Conservation (phyloP, 2,888 invertebrate species). For the Melinopterus prodromus region DNA sequence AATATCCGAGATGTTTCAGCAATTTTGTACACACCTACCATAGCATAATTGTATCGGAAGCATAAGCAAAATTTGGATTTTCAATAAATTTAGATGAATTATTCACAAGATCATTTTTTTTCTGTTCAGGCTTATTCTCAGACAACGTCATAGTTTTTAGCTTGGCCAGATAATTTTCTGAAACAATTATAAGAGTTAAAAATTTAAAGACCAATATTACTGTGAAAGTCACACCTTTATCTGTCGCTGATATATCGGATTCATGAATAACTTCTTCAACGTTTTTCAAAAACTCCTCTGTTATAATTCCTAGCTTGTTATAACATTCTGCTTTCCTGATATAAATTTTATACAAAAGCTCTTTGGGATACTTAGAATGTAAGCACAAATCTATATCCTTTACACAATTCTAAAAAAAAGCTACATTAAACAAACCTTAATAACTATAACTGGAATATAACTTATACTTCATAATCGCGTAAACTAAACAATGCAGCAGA, state of each 20-base stretch:
- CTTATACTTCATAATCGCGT: slow-evolving; percentile 66
- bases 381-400: slow-evolving; percentile 70
- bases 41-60: slow-evolving; percentile 65
- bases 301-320: slow-evolving; percentile 19
- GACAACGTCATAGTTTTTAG: slow-evolving; percentile 8
- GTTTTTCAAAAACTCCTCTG: slow-evolving; percentile 40
- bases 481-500: slow-evolving; percentile 72
- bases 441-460: background rate
- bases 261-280: slow-evolving; percentile 43
- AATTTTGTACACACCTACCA: slow-evolving; percentile 47
- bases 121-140: slow-evolving; percentile 38
- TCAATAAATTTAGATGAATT: slow-evolving; percentile 54
- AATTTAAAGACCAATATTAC: background rate
- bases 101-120: slow-evolving; percentile 35
- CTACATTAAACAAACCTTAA: slow-evolving; percentile 29
- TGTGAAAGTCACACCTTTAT: slow-evolving; percentile 27
- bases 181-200: slow-evolving; percentile 12
- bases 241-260: slow-evolving; percentile 25
- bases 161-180: slow-evolving; percentile 22
- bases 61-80: slow-evolving; percentile 64
- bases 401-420: slow-evolving; percentile 66
- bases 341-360: slow-evolving; percentile 70
- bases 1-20: slow-evolving; percentile 9
- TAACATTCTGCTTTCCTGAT: slow-evolving; percentile 72
- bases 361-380: slow-evolving; percentile 68